Evolutionary conservation across 2,888 invertebrate species (phyloP).

Genomic region (Sarcophaga rosellei): DNA sequence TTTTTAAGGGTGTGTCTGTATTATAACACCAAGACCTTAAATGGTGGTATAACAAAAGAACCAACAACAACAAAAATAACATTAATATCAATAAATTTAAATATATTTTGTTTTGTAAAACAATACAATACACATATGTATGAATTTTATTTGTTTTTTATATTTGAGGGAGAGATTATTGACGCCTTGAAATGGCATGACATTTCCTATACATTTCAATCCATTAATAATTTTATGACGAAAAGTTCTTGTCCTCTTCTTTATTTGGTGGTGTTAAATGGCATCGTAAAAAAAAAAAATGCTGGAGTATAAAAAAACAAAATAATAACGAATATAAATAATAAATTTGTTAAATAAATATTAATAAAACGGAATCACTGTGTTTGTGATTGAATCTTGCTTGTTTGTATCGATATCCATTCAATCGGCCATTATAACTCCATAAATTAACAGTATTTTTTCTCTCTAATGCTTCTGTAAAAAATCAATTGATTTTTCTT

Average conservation of each 20-base stretch:
- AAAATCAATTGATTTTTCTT: slow-evolving; percentile 51
- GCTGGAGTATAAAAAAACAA: background rate
- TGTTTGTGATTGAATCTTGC: slow-evolving; percentile 35
- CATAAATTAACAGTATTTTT: slow-evolving; percentile 33
- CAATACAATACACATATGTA: no score
- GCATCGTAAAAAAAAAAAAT: slow-evolving; percentile 19
- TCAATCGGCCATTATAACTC: slow-evolving; percentile 22
- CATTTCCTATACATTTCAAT: slow-evolving; percentile 32
- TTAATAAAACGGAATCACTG: slow-evolving; percentile 27
- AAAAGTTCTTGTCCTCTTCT: slow-evolving; percentile 5
- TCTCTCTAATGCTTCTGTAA: slow-evolving; percentile 44
- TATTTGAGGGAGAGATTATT: slow-evolving; percentile 18
- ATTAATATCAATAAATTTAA: slow-evolving; percentile 28
- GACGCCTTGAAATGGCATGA: slow-evolving; percentile 39
- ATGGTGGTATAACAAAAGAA: no score
- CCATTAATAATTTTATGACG: slow-evolving; percentile 43
- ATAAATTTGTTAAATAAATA: slow-evolving; percentile 51
- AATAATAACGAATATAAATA: background rate
- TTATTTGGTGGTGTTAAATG: slow-evolving; percentile 23
- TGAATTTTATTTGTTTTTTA: background rate
- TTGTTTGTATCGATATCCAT: slow-evolving; percentile 8
- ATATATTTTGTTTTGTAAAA: slow-evolving; percentile 8
- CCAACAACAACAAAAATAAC: no score
- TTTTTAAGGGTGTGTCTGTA: no score
- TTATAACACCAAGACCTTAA: no score